phyloP scores from a whole-genome alignment of 2,113 vertebrate genomes.

The Ammospiza nelsoni region DNA sequence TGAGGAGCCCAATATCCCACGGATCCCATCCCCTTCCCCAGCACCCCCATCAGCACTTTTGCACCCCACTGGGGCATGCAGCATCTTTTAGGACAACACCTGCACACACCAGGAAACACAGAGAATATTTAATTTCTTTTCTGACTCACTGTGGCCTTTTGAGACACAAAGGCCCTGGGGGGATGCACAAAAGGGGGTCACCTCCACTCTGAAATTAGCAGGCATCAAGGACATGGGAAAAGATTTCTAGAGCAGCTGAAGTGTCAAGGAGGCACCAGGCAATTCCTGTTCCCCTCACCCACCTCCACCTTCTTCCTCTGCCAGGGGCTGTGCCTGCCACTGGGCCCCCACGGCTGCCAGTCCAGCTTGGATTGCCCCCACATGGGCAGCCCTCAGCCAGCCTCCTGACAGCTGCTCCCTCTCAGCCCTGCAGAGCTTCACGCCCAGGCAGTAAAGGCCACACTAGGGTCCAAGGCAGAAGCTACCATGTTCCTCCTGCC shows the following conservation, averaged over 20 bases:
- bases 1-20: neutral
- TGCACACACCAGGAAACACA: neutral
- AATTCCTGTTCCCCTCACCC: neutral
- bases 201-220: conserved; percentile 54
- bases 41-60: neutral
- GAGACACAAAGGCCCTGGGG: neutral
- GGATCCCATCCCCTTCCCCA: neutral
- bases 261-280: neutral
- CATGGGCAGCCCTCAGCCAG: neutral
- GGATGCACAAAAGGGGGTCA: neutral
- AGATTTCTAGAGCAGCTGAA: conserved; percentile 39
- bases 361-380: neutral
- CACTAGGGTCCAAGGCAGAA: neutral
- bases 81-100: neutral
- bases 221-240: conserved; percentile 22
- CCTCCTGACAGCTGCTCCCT: neutral
- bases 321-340: neutral
- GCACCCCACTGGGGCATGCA: fast-evolving
- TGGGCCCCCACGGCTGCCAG: neutral
- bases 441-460: neutral
- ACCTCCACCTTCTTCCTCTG: neutral
- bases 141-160: neutral
- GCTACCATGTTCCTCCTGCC: neutral
- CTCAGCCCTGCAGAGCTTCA: neutral
- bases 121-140: conserved; percentile 17